These are phyloP conservation scores for Drosophila sproati DNA, from an alignment of 1,140 invertebrate species.

Conservation along the genomic window DNA sequence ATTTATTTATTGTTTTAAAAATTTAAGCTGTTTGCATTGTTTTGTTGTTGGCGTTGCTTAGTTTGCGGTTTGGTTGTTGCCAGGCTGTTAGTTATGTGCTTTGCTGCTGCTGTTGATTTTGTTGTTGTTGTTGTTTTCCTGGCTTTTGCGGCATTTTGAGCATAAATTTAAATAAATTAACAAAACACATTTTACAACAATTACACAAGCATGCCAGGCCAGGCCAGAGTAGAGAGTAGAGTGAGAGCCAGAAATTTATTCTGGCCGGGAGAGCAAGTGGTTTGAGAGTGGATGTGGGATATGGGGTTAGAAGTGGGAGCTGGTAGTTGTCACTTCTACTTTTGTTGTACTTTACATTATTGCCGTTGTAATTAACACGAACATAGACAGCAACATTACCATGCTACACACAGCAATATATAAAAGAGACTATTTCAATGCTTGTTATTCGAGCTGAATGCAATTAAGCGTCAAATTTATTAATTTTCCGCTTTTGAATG, in stretches of 20 bases:
- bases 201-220: slow-evolving; percentile 45
- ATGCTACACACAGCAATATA: background rate
- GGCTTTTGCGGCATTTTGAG: slow-evolving; percentile 35
- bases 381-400: slow-evolving; percentile 41
- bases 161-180: slow-evolving; percentile 80
- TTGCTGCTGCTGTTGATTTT: slow-evolving; percentile 12
- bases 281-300: background rate
- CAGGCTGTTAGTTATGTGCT: slow-evolving; percentile 41
- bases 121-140: slow-evolving; percentile 19
- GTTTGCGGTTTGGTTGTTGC: slow-evolving; percentile 48
- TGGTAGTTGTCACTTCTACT: slow-evolving; percentile 41
- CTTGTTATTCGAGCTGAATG: slow-evolving; percentile 35
- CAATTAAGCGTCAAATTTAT: slow-evolving; percentile 72
- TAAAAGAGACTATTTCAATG: slow-evolving; percentile 9
- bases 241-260: too few relatives aligned
- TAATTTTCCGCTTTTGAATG: slow-evolving; percentile 49
- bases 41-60: slow-evolving; percentile 37
- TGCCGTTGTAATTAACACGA: slow-evolving; percentile 71
- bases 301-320: background rate
- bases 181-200: slow-evolving; percentile 72
- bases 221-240: background rate
- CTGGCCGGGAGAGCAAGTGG: background rate
- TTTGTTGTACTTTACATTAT: slow-evolving; percentile 64
- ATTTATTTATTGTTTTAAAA: slow-evolving; percentile 71
- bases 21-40: slow-evolving; percentile 61